Evolutionary conservation across 2,888 invertebrate genomes (phyloP).

Genomic region (Dascillus cervinus): DNA sequence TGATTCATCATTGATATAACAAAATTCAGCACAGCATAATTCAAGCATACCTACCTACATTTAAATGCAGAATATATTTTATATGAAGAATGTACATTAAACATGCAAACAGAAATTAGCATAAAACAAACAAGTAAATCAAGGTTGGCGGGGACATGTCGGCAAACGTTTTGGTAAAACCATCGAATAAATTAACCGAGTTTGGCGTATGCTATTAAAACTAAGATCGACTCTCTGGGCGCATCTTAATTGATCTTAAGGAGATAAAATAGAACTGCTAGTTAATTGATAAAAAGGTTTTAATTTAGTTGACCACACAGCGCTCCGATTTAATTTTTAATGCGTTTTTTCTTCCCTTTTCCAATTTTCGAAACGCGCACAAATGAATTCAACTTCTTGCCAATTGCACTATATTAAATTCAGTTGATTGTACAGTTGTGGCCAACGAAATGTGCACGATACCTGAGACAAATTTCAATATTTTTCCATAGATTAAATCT

Average conservation of each 20-base stretch:
- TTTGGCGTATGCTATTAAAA: slow-evolving; percentile 15
- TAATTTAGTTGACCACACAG: slow-evolving; percentile 18
- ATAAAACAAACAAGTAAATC: slow-evolving; percentile 29
- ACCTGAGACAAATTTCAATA: too few species aligned
- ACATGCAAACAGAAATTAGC: slow-evolving; percentile 26
- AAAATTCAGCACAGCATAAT: slow-evolving; percentile 14
- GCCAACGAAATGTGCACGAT: too few species aligned
- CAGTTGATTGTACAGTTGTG: too few species aligned
- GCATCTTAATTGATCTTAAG: slow-evolving; percentile 17
- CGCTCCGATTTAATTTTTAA: background rate
- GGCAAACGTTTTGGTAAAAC: slow-evolving; percentile 13
- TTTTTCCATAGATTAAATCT: too few species aligned
- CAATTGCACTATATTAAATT: too few species aligned
- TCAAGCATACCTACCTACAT: slow-evolving; percentile 17
- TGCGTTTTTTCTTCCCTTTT: too few species aligned
- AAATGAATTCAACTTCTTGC: too few species aligned
- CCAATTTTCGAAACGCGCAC: too few species aligned
- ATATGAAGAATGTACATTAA: slow-evolving; percentile 22
- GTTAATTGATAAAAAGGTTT: slow-evolving; percentile 18
- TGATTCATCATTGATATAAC: slow-evolving; percentile 13
- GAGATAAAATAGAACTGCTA: slow-evolving; percentile 18
- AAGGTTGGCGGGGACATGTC: slow-evolving; percentile 20
- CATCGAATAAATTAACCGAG: slow-evolving; percentile 15
- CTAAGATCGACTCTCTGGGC: slow-evolving; percentile 15
- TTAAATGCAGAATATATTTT: slow-evolving; percentile 21